phyloP scores from a whole-genome alignment of 2,888 invertebrate genomes.

The Hololepta plana region DNA sequence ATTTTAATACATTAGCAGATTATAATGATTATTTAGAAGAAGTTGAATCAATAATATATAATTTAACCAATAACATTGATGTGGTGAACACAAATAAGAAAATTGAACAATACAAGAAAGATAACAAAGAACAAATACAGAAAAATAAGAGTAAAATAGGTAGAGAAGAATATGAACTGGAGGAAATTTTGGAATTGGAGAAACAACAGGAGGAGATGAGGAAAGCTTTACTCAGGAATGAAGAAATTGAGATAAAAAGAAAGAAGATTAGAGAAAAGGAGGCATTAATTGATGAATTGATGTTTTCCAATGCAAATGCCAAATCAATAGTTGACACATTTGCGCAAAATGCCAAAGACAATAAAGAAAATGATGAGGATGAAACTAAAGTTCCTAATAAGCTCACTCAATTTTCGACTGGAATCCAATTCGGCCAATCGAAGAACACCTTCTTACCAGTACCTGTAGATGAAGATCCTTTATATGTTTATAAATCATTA shows the following conservation, averaged over 20 bases:
- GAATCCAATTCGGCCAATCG: constrained; percentile 59
- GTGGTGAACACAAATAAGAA: constrained; percentile 72
- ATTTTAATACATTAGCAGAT: constrained; percentile 64
- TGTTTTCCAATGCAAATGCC: constrained; percentile 83
- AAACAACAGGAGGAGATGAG: constrained; percentile 58
- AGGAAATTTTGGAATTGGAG: constrained; percentile 68
- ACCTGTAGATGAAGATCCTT: constrained; percentile 59
- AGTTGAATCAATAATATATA: constrained; percentile 80
- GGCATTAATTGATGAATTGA: constrained; percentile 85
- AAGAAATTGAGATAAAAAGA: constrained; percentile 52
- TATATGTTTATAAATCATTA: constrained; percentile 48
- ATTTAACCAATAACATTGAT: constrained; percentile 79
- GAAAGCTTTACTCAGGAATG: constrained; percentile 48
- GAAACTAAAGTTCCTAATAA: constrained; percentile 26
- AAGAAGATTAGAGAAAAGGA: constrained; percentile 77
- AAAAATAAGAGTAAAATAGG: constrained; percentile 61
- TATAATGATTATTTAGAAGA: constrained; percentile 96
- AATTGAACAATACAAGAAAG: constrained; percentile 80
- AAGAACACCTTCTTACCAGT: constrained; percentile 45
- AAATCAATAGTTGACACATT: constrained; percentile 73
- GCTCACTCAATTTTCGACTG: constrained; percentile 66
- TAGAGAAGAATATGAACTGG: constrained; percentile 71
- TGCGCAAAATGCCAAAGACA: constrained; percentile 46
- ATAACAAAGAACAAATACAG: constrained; percentile 70
- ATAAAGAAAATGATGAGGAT: constrained; percentile 41